phyloP scores from a whole-genome alignment of 2,797 vertebrate species.

The Gymnothorax javanicus region DNA sequence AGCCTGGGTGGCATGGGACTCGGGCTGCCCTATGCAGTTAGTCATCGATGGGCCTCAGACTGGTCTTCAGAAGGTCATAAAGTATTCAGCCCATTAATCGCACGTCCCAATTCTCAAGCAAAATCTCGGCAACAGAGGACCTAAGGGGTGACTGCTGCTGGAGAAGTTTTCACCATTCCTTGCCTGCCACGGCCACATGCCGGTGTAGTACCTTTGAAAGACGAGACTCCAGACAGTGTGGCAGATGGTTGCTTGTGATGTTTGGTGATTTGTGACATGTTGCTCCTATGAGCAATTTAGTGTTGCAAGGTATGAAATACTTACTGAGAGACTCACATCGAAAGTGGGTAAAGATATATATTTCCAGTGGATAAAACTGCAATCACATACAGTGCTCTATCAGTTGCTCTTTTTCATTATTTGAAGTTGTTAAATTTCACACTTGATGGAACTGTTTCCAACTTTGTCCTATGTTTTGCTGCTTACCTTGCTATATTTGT shows the following conservation, averaged over 20 bases:
- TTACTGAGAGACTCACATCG: neutral
- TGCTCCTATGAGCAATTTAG: neutral
- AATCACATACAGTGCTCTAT: neutral
- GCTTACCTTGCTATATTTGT: neutral
- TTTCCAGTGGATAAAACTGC: neutral
- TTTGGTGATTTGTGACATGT: neutral
- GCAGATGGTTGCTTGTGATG: neutral
- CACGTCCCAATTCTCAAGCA: neutral
- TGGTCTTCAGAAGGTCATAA: neutral
- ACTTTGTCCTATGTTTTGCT: neutral
- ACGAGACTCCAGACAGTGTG: neutral
- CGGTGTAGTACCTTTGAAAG: neutral
- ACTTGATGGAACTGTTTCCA: neutral
- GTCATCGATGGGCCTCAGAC: slow-evolving; percentile 1
- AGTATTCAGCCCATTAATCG: neutral
- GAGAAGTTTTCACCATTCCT: neutral
- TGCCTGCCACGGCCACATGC: neutral
- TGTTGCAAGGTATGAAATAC: neutral
- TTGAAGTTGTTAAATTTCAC: neutral
- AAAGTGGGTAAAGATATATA: neutral
- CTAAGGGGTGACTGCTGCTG: neutral
- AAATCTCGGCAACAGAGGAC: neutral
- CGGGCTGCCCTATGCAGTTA: slow-evolving; percentile 1
- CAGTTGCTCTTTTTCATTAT: neutral
- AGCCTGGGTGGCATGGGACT: neutral